phyloP scores from a whole-genome alignment of 2,113 vertebrate species.

The Leucopsar rothschildi region DNA sequence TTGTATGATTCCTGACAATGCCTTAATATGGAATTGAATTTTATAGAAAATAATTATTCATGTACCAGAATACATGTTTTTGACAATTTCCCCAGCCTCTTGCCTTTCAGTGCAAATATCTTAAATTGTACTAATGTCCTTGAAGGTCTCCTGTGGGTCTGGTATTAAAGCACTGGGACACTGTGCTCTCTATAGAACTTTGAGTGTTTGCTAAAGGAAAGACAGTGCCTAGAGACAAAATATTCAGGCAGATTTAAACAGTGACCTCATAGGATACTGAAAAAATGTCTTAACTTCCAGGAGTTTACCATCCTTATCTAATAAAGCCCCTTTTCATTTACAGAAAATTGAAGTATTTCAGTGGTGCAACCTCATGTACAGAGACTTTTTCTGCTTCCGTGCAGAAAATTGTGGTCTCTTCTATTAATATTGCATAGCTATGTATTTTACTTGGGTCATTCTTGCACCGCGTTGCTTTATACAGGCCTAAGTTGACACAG shows the following conservation, averaged over 20 bases:
- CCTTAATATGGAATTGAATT: accelerated
- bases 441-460: background rate
- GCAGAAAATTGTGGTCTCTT: background rate
- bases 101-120: background rate
- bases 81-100: background rate
- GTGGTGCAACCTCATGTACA: background rate
- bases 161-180: background rate
- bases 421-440: background rate
- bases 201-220: background rate
- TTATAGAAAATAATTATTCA: background rate
- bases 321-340: background rate
- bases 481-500: background rate
- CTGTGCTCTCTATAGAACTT: background rate
- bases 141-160: background rate
- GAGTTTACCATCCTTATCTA: background rate
- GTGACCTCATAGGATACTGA: background rate
- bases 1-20: background rate
- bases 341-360: background rate
- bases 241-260: background rate
- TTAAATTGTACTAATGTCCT: background rate
- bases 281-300: background rate
- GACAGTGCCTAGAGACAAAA: background rate
- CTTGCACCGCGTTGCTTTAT: background rate
- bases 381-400: background rate
- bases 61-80: background rate